phyloP scores from a whole-genome alignment of 2,797 vertebrate species.

The Enteromius paludinosus region DNA sequence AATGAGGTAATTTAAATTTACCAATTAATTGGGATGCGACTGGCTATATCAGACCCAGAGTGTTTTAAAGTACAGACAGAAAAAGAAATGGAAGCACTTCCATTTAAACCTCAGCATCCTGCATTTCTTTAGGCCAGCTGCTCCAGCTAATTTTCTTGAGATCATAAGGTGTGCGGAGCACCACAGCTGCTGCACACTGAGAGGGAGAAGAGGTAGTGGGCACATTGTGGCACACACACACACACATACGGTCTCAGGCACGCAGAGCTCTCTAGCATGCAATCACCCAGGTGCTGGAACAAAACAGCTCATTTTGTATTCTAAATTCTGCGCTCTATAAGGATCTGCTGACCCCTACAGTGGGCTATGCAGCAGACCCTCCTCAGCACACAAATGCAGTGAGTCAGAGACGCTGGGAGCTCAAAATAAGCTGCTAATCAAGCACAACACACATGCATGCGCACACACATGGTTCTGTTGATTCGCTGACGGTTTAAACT shows the following conservation, averaged over 20 bases:
- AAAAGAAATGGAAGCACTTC: background rate
- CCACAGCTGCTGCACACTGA: constrained; percentile 30
- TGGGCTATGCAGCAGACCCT: constrained; percentile 5
- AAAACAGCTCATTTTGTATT: constrained; percentile 25
- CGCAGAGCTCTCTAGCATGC: constrained; percentile 16
- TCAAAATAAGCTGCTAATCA: constrained; percentile 25
- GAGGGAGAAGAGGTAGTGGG: background rate
- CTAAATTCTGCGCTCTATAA: constrained; percentile 20
- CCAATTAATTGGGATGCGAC: background rate
- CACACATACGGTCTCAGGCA: background rate
- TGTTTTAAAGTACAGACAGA: constrained; percentile 5
- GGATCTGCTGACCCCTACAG: background rate
- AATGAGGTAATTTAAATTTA: background rate
- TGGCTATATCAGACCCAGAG: background rate
- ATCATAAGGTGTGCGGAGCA: constrained; percentile 13
- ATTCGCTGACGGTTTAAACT: background rate
- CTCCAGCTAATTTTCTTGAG: constrained; percentile 15
- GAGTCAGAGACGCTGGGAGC: constrained; percentile 22
- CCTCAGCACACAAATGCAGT: background rate
- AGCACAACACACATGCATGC: background rate
- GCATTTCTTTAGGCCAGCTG: constrained; percentile 24
- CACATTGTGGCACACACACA: constrained; percentile 7
- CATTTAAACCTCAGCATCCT: constrained; percentile 23
- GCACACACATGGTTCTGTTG: background rate
- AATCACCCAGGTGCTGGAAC: constrained; percentile 49